These are phyloP conservation scores for Hemiprocne comata DNA, from an alignment of 2,113 vertebrate species.

Conservation along the genomic window DNA sequence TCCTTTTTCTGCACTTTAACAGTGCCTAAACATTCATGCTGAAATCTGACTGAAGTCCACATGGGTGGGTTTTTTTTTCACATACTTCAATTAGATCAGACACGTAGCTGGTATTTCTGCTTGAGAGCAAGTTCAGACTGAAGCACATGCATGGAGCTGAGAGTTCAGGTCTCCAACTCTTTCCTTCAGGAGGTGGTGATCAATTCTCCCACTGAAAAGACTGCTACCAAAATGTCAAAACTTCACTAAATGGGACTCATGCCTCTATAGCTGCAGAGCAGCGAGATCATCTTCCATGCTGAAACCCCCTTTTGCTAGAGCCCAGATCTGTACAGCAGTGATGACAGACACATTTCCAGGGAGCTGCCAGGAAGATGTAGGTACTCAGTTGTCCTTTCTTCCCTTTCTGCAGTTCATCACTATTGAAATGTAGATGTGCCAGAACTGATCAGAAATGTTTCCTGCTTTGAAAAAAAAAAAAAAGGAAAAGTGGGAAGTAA, in stretches of 20 bases:
- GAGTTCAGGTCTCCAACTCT: background rate
- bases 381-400: background rate
- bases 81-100: background rate
- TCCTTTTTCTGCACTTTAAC: conserved; percentile 1
- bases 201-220: background rate
- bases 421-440: background rate
- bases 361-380: background rate
- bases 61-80: accelerated
- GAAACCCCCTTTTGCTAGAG: background rate
- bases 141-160: background rate
- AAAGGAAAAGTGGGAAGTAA: background rate
- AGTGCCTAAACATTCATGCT: background rate
- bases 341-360: background rate
- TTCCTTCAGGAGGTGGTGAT: background rate
- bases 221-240: background rate
- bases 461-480: background rate
- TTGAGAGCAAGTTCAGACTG: background rate
- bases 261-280: background rate
- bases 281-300: background rate
- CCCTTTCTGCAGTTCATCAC: background rate
- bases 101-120: background rate
- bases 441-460: background rate
- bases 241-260: background rate
- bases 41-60: background rate
- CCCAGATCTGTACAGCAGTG: background rate